A percentile compares a stretch with the other conserved stretches of the same genome.
Evolutionary conservation across 1,140 invertebrate genomes (phyloP).

Genomic region (Physella acuta): DNA sequence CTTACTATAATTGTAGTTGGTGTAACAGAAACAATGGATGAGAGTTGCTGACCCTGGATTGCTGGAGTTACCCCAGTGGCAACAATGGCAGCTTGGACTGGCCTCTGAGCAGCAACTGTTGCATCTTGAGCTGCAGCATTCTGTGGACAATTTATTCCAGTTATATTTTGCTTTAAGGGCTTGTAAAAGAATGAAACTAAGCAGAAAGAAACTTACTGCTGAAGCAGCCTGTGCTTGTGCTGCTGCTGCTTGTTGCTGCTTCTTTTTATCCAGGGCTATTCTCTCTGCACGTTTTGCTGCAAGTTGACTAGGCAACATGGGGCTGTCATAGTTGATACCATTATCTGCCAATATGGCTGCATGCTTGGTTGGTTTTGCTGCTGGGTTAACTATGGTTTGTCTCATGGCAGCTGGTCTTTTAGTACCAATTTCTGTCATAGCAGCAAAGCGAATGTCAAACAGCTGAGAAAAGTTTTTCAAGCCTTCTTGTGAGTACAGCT

Average conservation of each 20-base stretch:
- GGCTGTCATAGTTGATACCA: slow-evolving; percentile 83
- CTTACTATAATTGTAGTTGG: slow-evolving; percentile 47
- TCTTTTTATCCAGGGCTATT: slow-evolving; percentile 77
- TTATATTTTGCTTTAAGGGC: too few relatives aligned
- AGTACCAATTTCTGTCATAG: slow-evolving; percentile 71
- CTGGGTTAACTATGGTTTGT: slow-evolving; percentile 68
- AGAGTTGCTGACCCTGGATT: slow-evolving; percentile 40
- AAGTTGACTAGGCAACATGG: slow-evolving; percentile 80
- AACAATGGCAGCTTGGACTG: slow-evolving; percentile 27
- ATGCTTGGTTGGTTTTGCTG: slow-evolving; percentile 81
- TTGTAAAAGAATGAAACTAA: too few relatives aligned
- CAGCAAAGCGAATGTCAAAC: slow-evolving; percentile 72
- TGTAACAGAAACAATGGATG: slow-evolving; percentile 43
- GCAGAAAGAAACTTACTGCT: too few relatives aligned
- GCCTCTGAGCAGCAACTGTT: slow-evolving; percentile 22
- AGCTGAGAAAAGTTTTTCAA: slow-evolving; percentile 75
- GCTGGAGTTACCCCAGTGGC: slow-evolving; percentile 34
- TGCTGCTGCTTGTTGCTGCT: slow-evolving; percentile 43
- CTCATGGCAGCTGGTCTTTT: slow-evolving; percentile 74
- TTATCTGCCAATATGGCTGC: slow-evolving; percentile 78
- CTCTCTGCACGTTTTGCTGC: slow-evolving; percentile 81
- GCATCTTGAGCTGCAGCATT: slow-evolving; percentile 27
- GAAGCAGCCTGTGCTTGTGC: slow-evolving; percentile 25
- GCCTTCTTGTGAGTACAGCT: slow-evolving; percentile 80
- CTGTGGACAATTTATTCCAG: slow-evolving; percentile 13